Percentiles rank a stretch among this genome's conserved stretches.
Evolutionary conservation across 2,888 invertebrate species (phyloP).

Genomic region (Pycnomerus fuliginosus): DNA sequence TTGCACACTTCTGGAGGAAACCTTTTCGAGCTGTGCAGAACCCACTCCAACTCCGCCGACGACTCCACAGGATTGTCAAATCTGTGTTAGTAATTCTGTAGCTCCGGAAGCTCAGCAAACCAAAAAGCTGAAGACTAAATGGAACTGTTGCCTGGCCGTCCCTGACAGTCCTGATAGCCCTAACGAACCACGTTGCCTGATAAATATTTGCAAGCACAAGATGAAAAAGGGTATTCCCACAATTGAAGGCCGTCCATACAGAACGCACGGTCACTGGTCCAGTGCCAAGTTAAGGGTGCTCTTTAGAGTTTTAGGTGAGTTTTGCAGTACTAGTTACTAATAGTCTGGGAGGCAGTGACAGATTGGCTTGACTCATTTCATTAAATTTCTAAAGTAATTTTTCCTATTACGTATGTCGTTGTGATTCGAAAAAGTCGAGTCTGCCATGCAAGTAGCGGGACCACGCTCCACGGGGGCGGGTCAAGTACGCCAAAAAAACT

Average conservation of each 20-base stretch:
- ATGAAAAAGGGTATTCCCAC: slow-evolving; percentile 38
- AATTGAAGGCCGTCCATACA: slow-evolving; percentile 40
- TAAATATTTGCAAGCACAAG: slow-evolving; percentile 49
- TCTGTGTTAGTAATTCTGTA: slow-evolving; percentile 44
- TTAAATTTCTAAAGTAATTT: no score
- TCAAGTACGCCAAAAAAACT: no score
- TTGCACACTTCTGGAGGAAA: slow-evolving; percentile 57
- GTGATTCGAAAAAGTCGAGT: no score
- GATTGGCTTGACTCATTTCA: no score
- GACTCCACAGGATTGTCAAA: slow-evolving; percentile 49
- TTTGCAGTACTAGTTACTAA: no score
- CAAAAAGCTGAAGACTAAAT: slow-evolving; percentile 53
- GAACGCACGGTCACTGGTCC: slow-evolving; percentile 50
- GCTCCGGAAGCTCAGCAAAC: slow-evolving; percentile 28
- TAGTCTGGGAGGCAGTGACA: no score
- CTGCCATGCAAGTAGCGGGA: no score
- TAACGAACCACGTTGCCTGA: slow-evolving; percentile 47
- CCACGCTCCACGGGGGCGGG: no score
- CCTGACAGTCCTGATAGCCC: slow-evolving; percentile 62
- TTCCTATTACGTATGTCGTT: no score
- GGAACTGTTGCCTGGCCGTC: slow-evolving; percentile 61
- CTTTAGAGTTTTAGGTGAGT: slow-evolving; percentile 47
- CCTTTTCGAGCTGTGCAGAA: slow-evolving; percentile 40
- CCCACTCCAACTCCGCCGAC: slow-evolving; percentile 54
- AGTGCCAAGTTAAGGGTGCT: slow-evolving; percentile 51